A percentile compares a stretch with the other conserved stretches of the same genome.
Conservation (phyloP, 1,140 invertebrate genomes). For the Steinernema feltiae region DNA sequence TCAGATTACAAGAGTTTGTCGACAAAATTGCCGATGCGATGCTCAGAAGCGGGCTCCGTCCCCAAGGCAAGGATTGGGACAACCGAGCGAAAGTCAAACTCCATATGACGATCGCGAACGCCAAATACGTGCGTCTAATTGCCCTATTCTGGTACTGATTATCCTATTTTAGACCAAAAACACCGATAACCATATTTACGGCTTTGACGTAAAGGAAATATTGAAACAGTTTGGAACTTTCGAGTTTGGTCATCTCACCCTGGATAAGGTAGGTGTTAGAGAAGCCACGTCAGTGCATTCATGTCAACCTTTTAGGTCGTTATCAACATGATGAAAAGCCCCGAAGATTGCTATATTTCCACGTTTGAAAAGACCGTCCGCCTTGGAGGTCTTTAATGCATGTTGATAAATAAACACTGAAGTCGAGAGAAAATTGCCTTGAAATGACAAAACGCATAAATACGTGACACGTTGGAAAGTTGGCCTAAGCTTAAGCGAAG, state of each 20-base stretch:
- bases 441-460: no score
- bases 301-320: no score
- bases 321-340: no score
- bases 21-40: background rate
- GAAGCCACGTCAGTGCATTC: no score
- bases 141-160: background rate
- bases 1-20: background rate
- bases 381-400: no score
- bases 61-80: background rate
- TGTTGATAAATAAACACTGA: no score
- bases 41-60: background rate
- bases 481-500: no score
- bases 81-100: background rate
- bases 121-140: background rate
- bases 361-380: no score
- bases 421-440: no score
- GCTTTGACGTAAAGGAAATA: background rate
- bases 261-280: constrained; percentile 6
- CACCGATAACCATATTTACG: background rate
- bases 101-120: background rate
- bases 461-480: no score
- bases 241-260: background rate
- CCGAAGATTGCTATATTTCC: no score
- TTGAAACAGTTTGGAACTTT: background rate
- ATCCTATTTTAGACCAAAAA: background rate